Evolutionary conservation across 2,888 invertebrate species (phyloP), one percentile per base, ranked within the genome.

Genomic region (Iselma pallidipennis): DNA sequence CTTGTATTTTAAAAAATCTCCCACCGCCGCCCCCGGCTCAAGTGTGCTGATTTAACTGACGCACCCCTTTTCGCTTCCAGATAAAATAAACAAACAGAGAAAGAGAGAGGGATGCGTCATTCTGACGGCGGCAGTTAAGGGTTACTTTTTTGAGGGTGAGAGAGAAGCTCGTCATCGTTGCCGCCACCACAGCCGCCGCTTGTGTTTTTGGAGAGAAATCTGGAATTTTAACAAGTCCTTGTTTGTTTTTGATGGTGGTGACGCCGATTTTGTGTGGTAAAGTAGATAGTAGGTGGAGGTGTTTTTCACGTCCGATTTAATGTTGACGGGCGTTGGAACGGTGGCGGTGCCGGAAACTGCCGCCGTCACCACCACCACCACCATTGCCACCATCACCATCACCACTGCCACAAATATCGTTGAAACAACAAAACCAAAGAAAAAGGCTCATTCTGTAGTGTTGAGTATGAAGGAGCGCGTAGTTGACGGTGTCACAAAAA

Each of bases 401-500:
- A 31, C 33, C 33, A 31, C 48, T 4, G 48, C 48, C 48, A 48
- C 19, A 33, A 6, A 14, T 14, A 48, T 48, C 49, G n/a, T 23
- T n/a, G n/a, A n/a, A 49, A 25, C 16, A 50, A 25, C 6, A 29
- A 26, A n/a, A 45, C 9, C 2, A 19, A 26, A 28, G 65, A 66
- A 69, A 55, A 66, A 67, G 64, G 67, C n/a, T 69, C 67, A 63
- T 66, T 65, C 28, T 61, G 54, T 49, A 65, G 63, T 54, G 65
- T 48, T 63, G 57, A 57, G 65, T 60, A 52, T 59, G 63, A 61
- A 66, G 57, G 64, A 12, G 52, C 14, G 25, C 14, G 48, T 10
- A 25, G 21, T 55, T 53, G 52, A 59, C 62, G 69, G 76, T 74
- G 78, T 78, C 76, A 76, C 71, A 78, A 80, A 79, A 80, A 78